Percentiles rank a stretch among this genome's conserved stretches.
These are phyloP conservation scores for Prosopocoilus inquinatus DNA, from an alignment of 2,888 invertebrate species.

Conservation along the genomic window DNA sequence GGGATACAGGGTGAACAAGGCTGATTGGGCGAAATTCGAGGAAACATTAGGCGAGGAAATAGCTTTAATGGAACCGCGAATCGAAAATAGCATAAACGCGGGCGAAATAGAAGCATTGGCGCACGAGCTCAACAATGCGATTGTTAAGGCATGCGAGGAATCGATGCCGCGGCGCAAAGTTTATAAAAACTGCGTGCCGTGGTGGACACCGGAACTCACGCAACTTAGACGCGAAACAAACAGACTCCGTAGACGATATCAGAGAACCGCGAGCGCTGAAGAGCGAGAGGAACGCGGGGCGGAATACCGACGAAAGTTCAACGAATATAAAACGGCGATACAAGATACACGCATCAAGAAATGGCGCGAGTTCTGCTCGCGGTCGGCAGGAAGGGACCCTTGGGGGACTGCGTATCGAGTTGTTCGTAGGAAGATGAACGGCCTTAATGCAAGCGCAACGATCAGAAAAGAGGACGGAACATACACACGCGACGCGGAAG, in stretches of 20 bases:
- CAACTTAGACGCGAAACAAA: background rate
- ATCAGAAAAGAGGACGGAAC: conserved; percentile 1
- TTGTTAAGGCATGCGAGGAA: conserved; percentile 3
- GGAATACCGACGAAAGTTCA: background rate
- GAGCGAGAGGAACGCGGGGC: background rate
- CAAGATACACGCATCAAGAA: conserved; percentile 1
- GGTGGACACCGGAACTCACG: conserved; percentile 21
- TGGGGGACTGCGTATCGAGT: conserved; percentile 18
- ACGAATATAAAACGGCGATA: conserved; percentile 4
- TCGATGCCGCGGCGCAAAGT: conserved; percentile 9
- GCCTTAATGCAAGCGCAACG: background rate
- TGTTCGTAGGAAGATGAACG: background rate
- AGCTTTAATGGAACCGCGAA: no score
- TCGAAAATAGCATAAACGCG: no score
- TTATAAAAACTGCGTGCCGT: conserved; percentile 14
- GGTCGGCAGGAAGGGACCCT: conserved; percentile 12
- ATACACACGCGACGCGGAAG: no score
- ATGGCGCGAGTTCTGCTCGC: conserved; percentile 15
- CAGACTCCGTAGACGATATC: conserved; percentile 1
- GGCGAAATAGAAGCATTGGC: background rate
- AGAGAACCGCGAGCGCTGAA: background rate
- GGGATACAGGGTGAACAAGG: conserved; percentile 1
- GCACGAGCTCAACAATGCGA: conserved; percentile 1
- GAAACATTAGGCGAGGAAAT: background rate
- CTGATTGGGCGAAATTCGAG: background rate